Base-by-base conservation (phyloP, 2,113 vertebrate species). In the Epinephelus moara region DNA sequence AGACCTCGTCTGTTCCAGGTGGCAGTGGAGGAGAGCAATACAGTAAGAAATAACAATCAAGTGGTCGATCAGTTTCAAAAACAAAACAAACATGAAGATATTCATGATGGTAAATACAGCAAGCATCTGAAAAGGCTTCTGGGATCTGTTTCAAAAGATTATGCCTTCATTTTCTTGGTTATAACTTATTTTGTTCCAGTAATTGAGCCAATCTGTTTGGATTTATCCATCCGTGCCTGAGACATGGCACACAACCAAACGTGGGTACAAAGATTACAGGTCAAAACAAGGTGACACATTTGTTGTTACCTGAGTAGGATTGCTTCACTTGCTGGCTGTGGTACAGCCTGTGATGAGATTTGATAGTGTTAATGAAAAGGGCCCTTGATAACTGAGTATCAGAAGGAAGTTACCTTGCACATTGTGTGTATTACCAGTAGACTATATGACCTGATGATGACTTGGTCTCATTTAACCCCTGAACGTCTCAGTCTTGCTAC, bases 21-120 rank as follows among this genome's bases (percentile, higher is more conserved):
- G 64, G 37, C 68, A 68, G 33, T 12, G 23, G n/a, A 33, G 10
- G 27, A 81, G 60, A 78, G 33, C 23, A 45, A 42, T 64, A 69
- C 17, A 69, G 75, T 67, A 27, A 82, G 53, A 82, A 71, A 91
- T 57, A 85, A 89, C 76, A 82, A 75, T 68, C 33, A 52, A 70
- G 49, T 3, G 33, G 75, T 80, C 72, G 81, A 23, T 89, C 71
- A 59, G 40, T 40, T 85, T 19, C 19, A 18, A 81, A 76, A 74
- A 2, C 17, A 69, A 59, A 75, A 79, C 19, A 75, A 19, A 40
- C 55, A 42, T 60, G 21, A 18, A 49, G 49, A 75, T 69, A 37
- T 21, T 25, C 30, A 70, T 45, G 27, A 37, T 50, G 30, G 25
- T n/a, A 27, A 64, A 67, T 21, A n/a, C 6, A 19, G 18, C n/a